A percentile compares a stretch with the other conserved stretches of the same genome.
phyloP scores from a whole-genome alignment of 1,140 invertebrate genomes.

The Rhopalosiphum padi region DNA sequence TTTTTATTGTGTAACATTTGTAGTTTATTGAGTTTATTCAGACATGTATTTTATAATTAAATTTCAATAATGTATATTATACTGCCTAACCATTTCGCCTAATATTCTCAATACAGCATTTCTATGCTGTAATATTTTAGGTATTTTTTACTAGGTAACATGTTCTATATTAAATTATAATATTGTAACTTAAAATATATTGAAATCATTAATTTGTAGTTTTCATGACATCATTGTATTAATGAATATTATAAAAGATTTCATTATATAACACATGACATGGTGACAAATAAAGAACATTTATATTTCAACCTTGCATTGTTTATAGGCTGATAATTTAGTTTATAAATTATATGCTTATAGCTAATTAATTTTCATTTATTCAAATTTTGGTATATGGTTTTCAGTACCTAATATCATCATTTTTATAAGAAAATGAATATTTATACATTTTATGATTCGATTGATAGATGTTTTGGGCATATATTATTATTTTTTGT shows the following conservation, averaged over 20 bases:
- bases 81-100: neutral
- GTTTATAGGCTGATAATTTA: neutral
- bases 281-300: neutral
- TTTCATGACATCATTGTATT: neutral
- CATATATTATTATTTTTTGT: neutral
- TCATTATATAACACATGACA: neutral
- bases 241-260: neutral
- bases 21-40: neutral
- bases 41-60: neutral
- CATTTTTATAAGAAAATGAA: neutral
- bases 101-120: neutral
- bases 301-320: neutral
- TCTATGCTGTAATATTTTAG: neutral
- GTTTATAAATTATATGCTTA: neutral
- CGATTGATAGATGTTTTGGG: neutral
- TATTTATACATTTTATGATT: neutral
- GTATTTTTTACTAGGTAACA: neutral
- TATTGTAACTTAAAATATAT: neutral
- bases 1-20: too few species aligned
- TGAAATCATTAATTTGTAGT: neutral
- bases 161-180: neutral
- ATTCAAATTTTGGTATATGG: neutral
- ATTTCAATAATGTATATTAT: neutral
- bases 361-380: neutral
- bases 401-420: neutral